Evolutionary conservation across 2,888 invertebrate genomes (phyloP).

Genomic region (Acronicta psi): DNA sequence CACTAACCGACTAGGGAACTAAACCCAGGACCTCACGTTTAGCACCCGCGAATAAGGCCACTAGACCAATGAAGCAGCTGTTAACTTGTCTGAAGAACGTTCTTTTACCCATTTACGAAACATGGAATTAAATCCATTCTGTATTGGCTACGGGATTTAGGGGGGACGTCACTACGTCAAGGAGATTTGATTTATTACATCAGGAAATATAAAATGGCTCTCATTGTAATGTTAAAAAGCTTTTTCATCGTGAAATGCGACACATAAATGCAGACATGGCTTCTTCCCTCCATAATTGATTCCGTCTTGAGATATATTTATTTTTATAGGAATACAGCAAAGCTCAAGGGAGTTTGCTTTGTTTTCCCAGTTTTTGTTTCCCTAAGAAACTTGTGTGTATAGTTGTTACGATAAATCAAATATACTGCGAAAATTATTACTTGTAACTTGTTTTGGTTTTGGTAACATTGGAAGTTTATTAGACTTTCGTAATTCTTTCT

Average conservation of each 20-base stretch:
- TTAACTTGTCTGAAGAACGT: slow-evolving; percentile 32
- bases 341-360: slow-evolving; percentile 43
- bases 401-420: slow-evolving; percentile 58
- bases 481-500: slow-evolving; percentile 51
- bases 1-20: too few species aligned
- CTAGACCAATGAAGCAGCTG: too few species aligned
- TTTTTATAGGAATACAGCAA: slow-evolving; percentile 47
- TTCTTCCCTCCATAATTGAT: slow-evolving; percentile 64
- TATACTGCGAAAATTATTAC: slow-evolving; percentile 57
- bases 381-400: slow-evolving; percentile 44
- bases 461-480: slow-evolving; percentile 35
- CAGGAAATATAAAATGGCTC: slow-evolving; percentile 65
- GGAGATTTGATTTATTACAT: slow-evolving; percentile 69
- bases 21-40: too few species aligned
- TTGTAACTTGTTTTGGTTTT: slow-evolving; percentile 53
- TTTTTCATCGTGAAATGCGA: slow-evolving; percentile 61
- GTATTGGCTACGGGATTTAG: slow-evolving; percentile 57
- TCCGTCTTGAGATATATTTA: slow-evolving; percentile 54
- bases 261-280: slow-evolving; percentile 64
- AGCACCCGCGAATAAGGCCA: too few species aligned
- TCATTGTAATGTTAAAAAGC: slow-evolving; percentile 61
- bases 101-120: slow-evolving; percentile 48
- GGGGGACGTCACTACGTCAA: slow-evolving; percentile 59
- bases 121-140: slow-evolving; percentile 58
- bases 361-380: slow-evolving; percentile 58